A percentile compares a stretch with the other conserved stretches of the same genome.
These are phyloP conservation scores for Lysandra bellargus DNA, from an alignment of 2,888 invertebrate genomes.

Conservation along the genomic window DNA sequence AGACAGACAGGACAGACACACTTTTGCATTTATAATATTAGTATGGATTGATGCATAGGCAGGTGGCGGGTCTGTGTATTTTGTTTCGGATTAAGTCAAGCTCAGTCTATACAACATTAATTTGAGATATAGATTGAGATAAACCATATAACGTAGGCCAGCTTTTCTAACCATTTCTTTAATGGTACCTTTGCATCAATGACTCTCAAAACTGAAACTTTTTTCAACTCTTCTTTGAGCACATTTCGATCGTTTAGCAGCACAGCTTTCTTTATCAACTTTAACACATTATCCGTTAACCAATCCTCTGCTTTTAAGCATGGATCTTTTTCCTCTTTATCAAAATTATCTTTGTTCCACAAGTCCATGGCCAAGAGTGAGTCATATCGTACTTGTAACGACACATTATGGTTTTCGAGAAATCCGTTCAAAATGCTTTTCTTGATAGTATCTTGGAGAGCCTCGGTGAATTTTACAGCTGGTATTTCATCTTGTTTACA, in stretches of 20 bases:
- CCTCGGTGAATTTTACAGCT: conserved; percentile 53
- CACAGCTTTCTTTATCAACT: conserved; percentile 57
- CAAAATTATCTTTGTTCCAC: conserved; percentile 67
- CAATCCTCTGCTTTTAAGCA: conserved; percentile 60
- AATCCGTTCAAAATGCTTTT: conserved; percentile 59
- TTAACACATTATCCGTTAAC: conserved; percentile 58
- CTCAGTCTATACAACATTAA: too few relatives aligned
- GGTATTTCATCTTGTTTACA: conserved; percentile 49
- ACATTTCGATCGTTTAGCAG: conserved; percentile 49
- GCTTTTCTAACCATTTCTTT: too few relatives aligned
- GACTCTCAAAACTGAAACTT: conserved; percentile 55
- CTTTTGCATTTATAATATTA: too few relatives aligned
- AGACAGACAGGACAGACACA: too few relatives aligned
- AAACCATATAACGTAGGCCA: too few relatives aligned
- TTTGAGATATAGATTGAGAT: too few relatives aligned
- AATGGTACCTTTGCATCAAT: conserved; percentile 55
- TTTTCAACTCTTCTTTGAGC: conserved; percentile 55
- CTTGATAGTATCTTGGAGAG: conserved; percentile 58
- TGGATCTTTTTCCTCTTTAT: conserved; percentile 59
- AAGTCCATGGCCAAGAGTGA: conserved; percentile 55
- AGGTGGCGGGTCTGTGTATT: too few relatives aligned
- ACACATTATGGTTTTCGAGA: conserved; percentile 53
- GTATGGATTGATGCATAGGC: background rate
- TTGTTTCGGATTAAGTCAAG: too few relatives aligned
- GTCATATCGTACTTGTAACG: conserved; percentile 62